These are phyloP conservation scores for Eufriesea mexicana DNA, from an alignment of 1,140 invertebrate genomes.

Conservation along the genomic window DNA sequence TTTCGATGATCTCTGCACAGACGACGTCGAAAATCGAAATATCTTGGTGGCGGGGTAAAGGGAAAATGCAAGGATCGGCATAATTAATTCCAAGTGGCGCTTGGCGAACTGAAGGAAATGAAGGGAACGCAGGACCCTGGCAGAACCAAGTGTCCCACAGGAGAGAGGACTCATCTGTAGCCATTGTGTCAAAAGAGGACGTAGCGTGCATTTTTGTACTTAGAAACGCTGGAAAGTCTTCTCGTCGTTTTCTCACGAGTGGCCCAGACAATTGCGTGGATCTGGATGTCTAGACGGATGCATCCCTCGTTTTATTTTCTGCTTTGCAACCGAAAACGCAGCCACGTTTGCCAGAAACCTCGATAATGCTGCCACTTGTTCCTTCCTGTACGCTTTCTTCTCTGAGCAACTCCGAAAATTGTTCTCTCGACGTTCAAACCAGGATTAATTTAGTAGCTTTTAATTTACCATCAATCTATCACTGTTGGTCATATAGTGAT, in stretches of 20 bases:
- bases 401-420: no score
- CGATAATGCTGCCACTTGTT: neutral
- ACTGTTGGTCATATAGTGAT: no score
- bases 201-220: constrained; percentile 58
- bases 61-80: no score
- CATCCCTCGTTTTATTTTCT: constrained; percentile 63
- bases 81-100: neutral
- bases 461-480: no score
- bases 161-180: constrained; percentile 5
- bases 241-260: constrained; percentile 66
- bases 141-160: neutral
- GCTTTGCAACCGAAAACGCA: constrained; percentile 38
- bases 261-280: constrained; percentile 75
- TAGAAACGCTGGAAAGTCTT: constrained; percentile 47
- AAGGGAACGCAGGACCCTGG: neutral
- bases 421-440: no score
- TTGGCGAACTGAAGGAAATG: rapidly evolving
- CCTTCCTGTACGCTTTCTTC: neutral
- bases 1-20: no score
- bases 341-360: constrained; percentile 70
- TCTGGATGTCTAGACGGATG: constrained; percentile 78
- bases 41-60: no score
- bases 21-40: no score
- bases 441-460: no score
- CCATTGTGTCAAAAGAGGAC: constrained; percentile 52